Evolutionary conservation across 2,888 invertebrate genomes (phyloP), one percentile per base, ranked within the genome.

Genomic region (Zhengitettix transpicula): DNA sequence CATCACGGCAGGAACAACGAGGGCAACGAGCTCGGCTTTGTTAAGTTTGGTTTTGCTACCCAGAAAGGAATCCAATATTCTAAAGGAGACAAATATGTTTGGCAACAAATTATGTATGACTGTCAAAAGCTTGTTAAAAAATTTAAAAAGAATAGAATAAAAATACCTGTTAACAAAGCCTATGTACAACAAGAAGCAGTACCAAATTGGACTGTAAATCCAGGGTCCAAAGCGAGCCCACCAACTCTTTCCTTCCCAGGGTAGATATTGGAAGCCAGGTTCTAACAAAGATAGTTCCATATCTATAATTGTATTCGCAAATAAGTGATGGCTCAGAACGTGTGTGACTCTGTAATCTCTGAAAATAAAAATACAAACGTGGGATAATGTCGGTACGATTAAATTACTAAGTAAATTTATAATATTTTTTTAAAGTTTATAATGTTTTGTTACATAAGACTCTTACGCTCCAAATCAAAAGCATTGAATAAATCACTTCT

Each of bases 341-440:
- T 90, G 90, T 0, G 83, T 82, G 51, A 89, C 79, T 62, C 89
- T 77, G 80, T 87, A 89, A 63, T 86, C 82, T 65, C 81, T 79
- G 69, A 59, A 76, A 75, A 28, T 28, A 28, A 28, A 28, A 28
- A 28, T 2, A 2, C 28, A 28, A 28, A 28, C 28, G n/a, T n/a
- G n/a, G n/a, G n/a, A n/a, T n/a, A n/a, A n/a, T n/a, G n/a, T n/a
- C n/a, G n/a, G n/a, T n/a, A n/a, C n/a, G n/a, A n/a, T n/a, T n/a
- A n/a, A n/a, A n/a, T n/a, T 7, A 28, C 7, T 28, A 5, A 28
- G 28, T 28, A 2, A 28, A 28, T 28, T 28, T 7, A 28, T 7
- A 28, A 28, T 28, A 28, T 28, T 28, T 5, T 28, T 28, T 28
- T 5, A 2, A 28, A 28, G 7, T 28, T 28, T 28, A 5, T 2